Evolutionary conservation across 1,140 invertebrate species (phyloP).

Genomic region (Atta texana): DNA sequence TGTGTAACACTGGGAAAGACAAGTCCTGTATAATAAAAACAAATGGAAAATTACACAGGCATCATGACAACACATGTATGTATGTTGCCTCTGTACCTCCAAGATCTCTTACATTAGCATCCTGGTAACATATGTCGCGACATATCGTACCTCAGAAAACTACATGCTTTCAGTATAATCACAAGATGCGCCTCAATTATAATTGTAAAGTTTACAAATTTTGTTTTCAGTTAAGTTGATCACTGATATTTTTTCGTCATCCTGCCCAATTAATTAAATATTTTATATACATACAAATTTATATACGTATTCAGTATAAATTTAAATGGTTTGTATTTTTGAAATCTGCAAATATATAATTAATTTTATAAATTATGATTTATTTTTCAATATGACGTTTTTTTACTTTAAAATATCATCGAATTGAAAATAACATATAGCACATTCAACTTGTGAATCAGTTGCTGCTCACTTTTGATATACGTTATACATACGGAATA

Average conservation of each 20-base stretch:
- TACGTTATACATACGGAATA: constrained; percentile 29
- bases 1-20: neutral
- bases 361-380: neutral
- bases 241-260: neutral
- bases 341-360: neutral
- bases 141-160: neutral
- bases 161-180: neutral
- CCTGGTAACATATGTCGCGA: constrained; percentile 1
- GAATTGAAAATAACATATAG: neutral
- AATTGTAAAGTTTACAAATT: neutral
- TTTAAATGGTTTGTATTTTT: neutral
- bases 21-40: constrained; percentile 34
- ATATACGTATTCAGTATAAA: neutral
- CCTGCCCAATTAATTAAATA: neutral
- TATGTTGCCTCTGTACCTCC: neutral
- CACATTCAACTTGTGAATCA: constrained; percentile 23
- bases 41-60: constrained; percentile 25
- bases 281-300: neutral
- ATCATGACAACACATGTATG: constrained; percentile 10
- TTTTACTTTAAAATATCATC: neutral
- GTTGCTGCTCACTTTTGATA: constrained; percentile 20
- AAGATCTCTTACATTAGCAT: constrained; percentile 10
- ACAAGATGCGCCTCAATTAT: neutral
- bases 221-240: neutral
- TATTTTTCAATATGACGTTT: neutral